These are phyloP conservation scores for Danionella cerebrum DNA, from an alignment of 2,113 vertebrate species.

Conservation along the genomic window DNA sequence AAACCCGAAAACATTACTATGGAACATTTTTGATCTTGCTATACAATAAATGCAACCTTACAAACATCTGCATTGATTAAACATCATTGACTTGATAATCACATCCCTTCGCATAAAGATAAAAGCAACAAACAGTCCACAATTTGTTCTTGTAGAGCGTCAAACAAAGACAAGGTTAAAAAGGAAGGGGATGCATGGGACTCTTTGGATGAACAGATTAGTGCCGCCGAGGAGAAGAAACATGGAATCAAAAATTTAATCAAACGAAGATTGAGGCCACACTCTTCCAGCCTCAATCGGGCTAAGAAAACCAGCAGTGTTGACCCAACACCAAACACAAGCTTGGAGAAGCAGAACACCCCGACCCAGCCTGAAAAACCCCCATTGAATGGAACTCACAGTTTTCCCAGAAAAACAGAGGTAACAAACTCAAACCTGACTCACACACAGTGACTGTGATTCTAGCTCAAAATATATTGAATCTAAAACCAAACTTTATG, in stretches of 20 bases:
- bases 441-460: too few relatives aligned
- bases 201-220: conserved; percentile 43
- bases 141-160: background rate
- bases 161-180: conserved; percentile 6
- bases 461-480: too few relatives aligned
- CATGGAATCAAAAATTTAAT: conserved; percentile 51
- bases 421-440: background rate
- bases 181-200: conserved; percentile 40
- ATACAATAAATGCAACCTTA: too few relatives aligned
- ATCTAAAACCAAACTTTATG: too few relatives aligned
- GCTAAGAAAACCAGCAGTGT: conserved; percentile 9
- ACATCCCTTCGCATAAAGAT: background rate
- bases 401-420: conserved; percentile 31
- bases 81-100: too few relatives aligned
- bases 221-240: conserved; percentile 56
- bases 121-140: background rate
- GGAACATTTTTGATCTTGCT: too few relatives aligned
- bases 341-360: conserved; percentile 27
- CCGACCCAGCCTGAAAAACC: background rate
- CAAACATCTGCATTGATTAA: too few relatives aligned
- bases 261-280: conserved; percentile 46
- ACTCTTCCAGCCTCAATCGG: background rate
- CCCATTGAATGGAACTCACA: background rate
- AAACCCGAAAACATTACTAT: too few relatives aligned
- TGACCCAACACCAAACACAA: conserved; percentile 13